Evolutionary conservation across 2,113 vertebrate genomes (phyloP).

Genomic region (Meleagris gallopavo): DNA sequence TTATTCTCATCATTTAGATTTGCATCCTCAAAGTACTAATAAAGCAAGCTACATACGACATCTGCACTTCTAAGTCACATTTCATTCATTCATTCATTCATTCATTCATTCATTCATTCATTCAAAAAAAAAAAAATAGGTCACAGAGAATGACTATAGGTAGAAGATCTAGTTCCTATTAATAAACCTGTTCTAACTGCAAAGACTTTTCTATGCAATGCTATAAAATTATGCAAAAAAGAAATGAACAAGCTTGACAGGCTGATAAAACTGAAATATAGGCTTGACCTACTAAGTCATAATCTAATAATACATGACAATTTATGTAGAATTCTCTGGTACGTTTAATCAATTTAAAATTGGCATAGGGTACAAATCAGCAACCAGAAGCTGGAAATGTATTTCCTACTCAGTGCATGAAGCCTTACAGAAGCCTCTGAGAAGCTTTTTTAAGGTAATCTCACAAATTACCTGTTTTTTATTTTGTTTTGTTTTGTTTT

Average conservation of each 20-base stretch:
- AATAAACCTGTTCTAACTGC: neutral
- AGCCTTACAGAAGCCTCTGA: neutral
- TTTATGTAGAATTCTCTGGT: neutral
- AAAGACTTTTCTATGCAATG: neutral
- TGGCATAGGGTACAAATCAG: neutral
- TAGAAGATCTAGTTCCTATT: neutral
- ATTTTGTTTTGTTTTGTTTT: neutral
- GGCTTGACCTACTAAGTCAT: neutral
- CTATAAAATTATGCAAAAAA: neutral
- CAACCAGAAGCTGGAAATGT: neutral
- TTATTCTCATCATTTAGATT: neutral
- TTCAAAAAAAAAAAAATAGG: neutral
- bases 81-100: neutral
- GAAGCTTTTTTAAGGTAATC: neutral
- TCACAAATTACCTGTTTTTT: neutral
- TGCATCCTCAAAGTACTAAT: neutral
- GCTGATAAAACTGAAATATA: neutral
- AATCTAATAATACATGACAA: neutral
- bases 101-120: neutral
- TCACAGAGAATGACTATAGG: neutral
- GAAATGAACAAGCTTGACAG: neutral
- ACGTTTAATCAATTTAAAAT: neutral
- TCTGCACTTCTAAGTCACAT: neutral
- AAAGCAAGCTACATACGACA: neutral
- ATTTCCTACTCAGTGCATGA: neutral